Percentiles rank a stretch among this genome's conserved stretches.
These are phyloP conservation scores for Dicaeum eximium DNA, from an alignment of 2,113 vertebrate genomes.

Conservation along the genomic window DNA sequence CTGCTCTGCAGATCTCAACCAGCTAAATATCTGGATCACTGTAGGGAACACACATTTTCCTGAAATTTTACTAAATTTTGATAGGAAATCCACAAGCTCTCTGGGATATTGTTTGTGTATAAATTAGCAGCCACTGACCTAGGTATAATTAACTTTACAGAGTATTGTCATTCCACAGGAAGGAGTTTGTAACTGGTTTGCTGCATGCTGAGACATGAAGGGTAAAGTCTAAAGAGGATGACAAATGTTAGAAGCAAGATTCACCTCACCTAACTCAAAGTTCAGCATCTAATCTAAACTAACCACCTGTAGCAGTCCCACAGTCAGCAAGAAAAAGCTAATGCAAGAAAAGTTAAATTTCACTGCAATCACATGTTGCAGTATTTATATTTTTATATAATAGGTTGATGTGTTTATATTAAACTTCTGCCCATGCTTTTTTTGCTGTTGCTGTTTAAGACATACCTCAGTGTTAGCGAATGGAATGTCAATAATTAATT, in stretches of 20 bases:
- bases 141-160: not conserved
- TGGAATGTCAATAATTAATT: not conserved
- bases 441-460: not conserved
- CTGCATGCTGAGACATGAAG: not conserved
- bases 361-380: not conserved
- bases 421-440: not conserved
- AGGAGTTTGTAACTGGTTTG: not conserved
- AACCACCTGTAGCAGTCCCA: not conserved
- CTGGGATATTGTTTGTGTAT: not conserved
- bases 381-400: not conserved
- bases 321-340: not conserved
- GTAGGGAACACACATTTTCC: not conserved
- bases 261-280: not conserved
- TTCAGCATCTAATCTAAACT: not conserved
- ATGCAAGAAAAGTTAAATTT: not conserved
- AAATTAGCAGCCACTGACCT: not conserved
- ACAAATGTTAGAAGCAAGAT: not conserved
- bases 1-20: not conserved
- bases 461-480: not conserved
- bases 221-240: not conserved
- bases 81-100: not conserved
- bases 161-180: not conserved
- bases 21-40: not conserved
- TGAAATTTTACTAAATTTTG: not conserved
- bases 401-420: not conserved